A percentile compares a stretch with the other conserved stretches of the same genome.
phyloP scores from a whole-genome alignment of 1,140 invertebrate genomes.

The Heliconius eleuchia region DNA sequence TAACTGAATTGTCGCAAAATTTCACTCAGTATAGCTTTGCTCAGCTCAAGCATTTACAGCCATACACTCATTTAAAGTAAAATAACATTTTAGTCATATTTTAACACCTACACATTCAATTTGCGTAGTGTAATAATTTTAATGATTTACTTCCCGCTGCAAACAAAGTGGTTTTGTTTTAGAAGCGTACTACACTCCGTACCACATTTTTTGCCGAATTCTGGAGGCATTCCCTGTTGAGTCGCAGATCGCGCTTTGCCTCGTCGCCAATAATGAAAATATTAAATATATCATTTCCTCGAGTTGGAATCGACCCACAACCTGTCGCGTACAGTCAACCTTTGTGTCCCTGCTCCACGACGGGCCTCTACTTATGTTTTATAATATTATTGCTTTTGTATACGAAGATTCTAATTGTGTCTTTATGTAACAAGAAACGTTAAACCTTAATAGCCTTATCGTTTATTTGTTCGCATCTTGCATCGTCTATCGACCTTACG shows the following conservation, averaged over 20 bases:
- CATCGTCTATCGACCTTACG: slow-evolving; percentile 34
- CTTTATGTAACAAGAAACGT: slow-evolving; percentile 19
- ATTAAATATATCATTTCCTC: no score
- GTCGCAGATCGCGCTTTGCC: no score
- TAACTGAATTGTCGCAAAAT: no score
- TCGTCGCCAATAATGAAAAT: no score
- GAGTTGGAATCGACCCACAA: neutral
- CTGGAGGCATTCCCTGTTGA: no score
- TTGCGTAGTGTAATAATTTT: neutral
- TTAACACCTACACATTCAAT: neutral
- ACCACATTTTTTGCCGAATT: no score
- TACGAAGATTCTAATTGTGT: neutral
- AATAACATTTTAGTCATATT: neutral
- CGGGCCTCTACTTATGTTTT: no score
- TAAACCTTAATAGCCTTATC: slow-evolving; percentile 13
- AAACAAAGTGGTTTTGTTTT: neutral
- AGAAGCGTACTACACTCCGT: neutral
- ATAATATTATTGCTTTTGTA: neutral
- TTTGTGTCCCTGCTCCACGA: no score
- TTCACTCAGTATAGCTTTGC: no score
- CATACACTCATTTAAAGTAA: neutral
- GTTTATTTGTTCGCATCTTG: slow-evolving; percentile 14
- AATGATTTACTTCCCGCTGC: neutral
- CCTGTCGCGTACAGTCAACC: neutral
- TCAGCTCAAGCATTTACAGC: no score